These are phyloP conservation scores for Coracias cyanogaster DNA, from an alignment of 2,797 vertebrate genomes.

Conservation along the genomic window DNA sequence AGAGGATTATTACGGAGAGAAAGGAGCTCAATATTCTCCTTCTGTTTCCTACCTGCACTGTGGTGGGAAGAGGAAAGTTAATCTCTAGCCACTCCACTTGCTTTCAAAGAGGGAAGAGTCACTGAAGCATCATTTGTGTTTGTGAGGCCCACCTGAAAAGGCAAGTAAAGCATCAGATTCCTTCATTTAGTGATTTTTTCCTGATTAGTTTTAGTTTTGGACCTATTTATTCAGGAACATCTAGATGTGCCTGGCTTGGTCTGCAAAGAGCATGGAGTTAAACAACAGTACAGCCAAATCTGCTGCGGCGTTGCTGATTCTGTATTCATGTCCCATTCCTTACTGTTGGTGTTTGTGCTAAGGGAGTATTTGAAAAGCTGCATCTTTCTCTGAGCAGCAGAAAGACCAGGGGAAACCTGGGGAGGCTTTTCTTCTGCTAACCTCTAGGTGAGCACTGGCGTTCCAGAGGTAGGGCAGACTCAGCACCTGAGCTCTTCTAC, in stretches of 20 bases:
- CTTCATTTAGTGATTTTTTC: background rate
- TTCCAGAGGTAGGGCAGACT: background rate
- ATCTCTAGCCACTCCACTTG: background rate
- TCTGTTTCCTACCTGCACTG: background rate
- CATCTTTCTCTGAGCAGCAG: background rate
- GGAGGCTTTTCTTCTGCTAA: background rate
- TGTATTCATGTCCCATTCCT: rapidly evolving
- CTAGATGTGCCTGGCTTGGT: background rate
- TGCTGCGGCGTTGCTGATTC: rapidly evolving
- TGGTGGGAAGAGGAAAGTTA: background rate
- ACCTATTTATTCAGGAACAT: background rate
- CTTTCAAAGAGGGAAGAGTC: background rate
- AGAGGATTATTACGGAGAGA: background rate
- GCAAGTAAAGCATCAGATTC: background rate
- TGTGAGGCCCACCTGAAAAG: background rate
- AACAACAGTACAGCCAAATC: background rate
- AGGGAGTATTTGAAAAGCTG: background rate
- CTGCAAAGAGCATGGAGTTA: background rate
- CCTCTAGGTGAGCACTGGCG: background rate
- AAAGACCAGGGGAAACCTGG: background rate
- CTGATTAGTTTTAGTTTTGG: background rate
- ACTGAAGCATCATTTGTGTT: background rate
- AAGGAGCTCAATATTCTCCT: background rate
- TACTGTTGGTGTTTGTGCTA: background rate
- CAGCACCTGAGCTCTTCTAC: background rate